Conservation (phyloP, 2,113 vertebrate species). For the Mastomys coucha region DNA sequence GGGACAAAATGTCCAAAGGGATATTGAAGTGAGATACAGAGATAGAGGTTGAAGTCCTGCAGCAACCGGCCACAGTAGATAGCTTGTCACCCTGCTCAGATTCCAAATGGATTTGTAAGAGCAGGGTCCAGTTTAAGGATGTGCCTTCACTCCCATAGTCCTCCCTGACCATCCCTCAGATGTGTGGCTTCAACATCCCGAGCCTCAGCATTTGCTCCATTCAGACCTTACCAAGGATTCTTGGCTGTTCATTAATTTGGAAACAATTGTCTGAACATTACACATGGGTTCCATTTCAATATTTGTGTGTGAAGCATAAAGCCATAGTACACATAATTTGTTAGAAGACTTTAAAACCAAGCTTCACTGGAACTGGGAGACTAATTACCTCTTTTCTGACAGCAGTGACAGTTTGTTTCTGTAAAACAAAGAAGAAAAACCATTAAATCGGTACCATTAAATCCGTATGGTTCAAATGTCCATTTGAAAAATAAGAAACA, state of each 20-base stretch:
- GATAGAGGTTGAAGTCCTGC: background rate
- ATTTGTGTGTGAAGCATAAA: background rate
- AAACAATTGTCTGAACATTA: background rate
- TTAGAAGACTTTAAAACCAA: conserved; percentile 26
- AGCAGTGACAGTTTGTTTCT: conserved; percentile 92
- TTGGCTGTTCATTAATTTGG: background rate
- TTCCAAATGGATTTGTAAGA: background rate
- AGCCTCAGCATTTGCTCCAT: background rate
- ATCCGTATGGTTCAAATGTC: background rate
- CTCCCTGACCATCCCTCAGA: background rate
- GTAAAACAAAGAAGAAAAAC: conserved; percentile 82
- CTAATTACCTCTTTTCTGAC: conserved; percentile 94
- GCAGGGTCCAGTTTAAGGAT: background rate
- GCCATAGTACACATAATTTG: background rate
- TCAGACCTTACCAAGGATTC: background rate
- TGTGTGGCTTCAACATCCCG: background rate
- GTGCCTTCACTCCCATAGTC: rapidly evolving
- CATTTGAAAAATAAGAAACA: conserved; percentile 34
- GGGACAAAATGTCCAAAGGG: background rate
- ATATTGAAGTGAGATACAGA: background rate
- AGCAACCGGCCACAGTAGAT: background rate
- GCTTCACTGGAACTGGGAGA: background rate
- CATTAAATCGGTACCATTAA: conserved; percentile 41
- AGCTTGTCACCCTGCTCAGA: background rate
- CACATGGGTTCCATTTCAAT: background rate